Conservation (phyloP, 2,888 invertebrate species). For the Pimpla rufipes region DNA sequence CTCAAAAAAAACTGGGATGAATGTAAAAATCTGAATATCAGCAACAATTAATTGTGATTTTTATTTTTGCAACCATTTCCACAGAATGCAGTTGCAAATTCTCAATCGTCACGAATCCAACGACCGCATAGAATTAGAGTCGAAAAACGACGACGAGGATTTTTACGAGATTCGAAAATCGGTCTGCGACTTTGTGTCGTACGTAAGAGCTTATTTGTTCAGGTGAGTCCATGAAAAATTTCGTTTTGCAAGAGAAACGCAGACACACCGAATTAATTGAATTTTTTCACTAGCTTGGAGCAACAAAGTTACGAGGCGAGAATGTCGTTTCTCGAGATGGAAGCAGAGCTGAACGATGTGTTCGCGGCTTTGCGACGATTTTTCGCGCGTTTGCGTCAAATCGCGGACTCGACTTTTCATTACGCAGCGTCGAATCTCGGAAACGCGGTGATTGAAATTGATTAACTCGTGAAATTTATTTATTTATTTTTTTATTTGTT, state of each 20-base stretch:
- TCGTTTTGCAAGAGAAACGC: too few relatives aligned
- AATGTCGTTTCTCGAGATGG: conserved; percentile 72
- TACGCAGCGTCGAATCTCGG: conserved; percentile 84
- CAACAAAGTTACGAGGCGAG: conserved; percentile 74
- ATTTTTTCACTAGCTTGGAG: conserved; percentile 74
- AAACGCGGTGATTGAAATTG: conserved; percentile 84
- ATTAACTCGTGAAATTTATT: too few relatives aligned
- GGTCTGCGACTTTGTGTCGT: conserved; percentile 77
- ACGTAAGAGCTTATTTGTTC: conserved; percentile 77
- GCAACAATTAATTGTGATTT: not conserved
- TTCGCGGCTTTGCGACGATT: conserved; percentile 77
- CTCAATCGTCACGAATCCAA: conserved; percentile 75
- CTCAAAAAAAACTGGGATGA: too few relatives aligned
- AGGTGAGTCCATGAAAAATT: conserved; percentile 71
- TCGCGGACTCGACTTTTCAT: conserved; percentile 84
- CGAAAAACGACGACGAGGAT: conserved; percentile 67
- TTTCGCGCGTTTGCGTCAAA: conserved; percentile 76
- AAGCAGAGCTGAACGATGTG: conserved; percentile 77
- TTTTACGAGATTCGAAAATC: conserved; percentile 75
- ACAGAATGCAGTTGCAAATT: conserved; percentile 78
- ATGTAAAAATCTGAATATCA: not conserved
- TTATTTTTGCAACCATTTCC: not conserved
- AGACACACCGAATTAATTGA: too few relatives aligned
- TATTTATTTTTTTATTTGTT: too few relatives aligned
- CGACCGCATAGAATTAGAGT: conserved; percentile 41